These are phyloP conservation scores for Scaptodrosophila lebanonensis DNA, from an alignment of 1,140 invertebrate species.

Conservation along the genomic window DNA sequence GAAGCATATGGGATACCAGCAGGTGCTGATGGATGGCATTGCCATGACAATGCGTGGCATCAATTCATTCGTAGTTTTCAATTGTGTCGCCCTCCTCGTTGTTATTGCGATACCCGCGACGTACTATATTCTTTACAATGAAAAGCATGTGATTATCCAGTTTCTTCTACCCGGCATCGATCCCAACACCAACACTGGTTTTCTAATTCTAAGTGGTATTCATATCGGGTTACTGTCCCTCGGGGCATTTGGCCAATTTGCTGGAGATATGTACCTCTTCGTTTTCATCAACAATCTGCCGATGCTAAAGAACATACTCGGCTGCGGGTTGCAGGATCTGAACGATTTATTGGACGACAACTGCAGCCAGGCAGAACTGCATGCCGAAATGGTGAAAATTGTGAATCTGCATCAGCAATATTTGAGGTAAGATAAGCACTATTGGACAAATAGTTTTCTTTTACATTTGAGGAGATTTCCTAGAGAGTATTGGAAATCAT, in stretches of 20 bases:
- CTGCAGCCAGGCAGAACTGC: not conserved
- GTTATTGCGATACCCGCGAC: constrained; percentile 2
- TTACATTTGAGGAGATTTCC: no score
- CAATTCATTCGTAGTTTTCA: not conserved
- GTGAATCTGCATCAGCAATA: constrained; percentile 16
- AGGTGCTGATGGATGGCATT: not conserved
- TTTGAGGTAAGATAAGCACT: constrained; percentile 6
- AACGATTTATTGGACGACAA: not conserved
- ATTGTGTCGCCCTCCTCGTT: not conserved
- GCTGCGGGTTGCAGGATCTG: constrained; percentile 12
- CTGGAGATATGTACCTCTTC: constrained; percentile 20
- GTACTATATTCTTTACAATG: constrained; percentile 14
- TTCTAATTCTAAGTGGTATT: not conserved
- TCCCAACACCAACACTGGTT: not conserved
- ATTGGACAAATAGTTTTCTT: no score
- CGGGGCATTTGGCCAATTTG: constrained; percentile 27
- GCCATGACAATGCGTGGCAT: not conserved
- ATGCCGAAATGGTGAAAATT: constrained; percentile 2
- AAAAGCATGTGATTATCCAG: constrained; percentile 15
- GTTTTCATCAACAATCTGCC: constrained; percentile 17
- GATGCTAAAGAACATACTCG: constrained; percentile 18
- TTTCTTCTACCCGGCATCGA: constrained; percentile 19
- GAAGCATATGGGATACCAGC: not conserved
- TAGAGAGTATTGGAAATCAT: no score
- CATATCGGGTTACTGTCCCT: constrained; percentile 1